Evolutionary conservation across 2,113 vertebrate species (phyloP), one percentile per base, ranked within the genome.

Genomic region (Kryptolebias marmoratus): DNA sequence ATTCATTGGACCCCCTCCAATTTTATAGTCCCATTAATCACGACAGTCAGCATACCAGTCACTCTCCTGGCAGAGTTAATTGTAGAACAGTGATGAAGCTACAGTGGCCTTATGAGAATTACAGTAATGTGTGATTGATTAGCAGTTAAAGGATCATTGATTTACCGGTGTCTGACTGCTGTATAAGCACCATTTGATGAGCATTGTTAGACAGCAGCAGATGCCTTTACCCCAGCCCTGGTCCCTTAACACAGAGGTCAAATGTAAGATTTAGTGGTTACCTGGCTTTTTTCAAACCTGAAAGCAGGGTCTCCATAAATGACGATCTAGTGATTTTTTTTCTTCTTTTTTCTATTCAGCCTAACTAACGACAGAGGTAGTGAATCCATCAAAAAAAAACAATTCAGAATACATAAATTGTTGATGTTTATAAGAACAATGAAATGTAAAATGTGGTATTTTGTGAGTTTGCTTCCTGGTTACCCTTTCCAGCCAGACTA

Each of bases 61-160:
- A 73, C 65, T 82, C 83, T 84, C 63, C 68, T 85, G 73, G 78
- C 88, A 72, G 76, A 75, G 79, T 88, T 89, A 87, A 90, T 87
- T 87, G 83, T 84, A 75, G 65, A 83, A 57, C 77, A 59, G 77
- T 90, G 88, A 90, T 89, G 88, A 88, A 89, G 84, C 87, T 77
- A 74, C 75, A 61, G 67, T 65, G 74, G 84, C 83, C 89, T 85
- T 85, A 53, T 81, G 88, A 89, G 90, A 86, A 73, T 82, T 85
- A 71, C 81, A 73, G 72, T 58, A 73, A 82, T 69, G 79, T 78
- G 79, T 90, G 87, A 91, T 90, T 91, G 88, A 92, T 91, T 91
- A 89, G 84, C 88, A 81, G 87, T 86, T 85, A 79, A 79, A 80
- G 80, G 78, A 71, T 85, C 73, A 89, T 88, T 85, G 85, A 91